These are phyloP conservation scores for Cinara cedri DNA, from an alignment of 2,888 invertebrate species.

Conservation along the genomic window DNA sequence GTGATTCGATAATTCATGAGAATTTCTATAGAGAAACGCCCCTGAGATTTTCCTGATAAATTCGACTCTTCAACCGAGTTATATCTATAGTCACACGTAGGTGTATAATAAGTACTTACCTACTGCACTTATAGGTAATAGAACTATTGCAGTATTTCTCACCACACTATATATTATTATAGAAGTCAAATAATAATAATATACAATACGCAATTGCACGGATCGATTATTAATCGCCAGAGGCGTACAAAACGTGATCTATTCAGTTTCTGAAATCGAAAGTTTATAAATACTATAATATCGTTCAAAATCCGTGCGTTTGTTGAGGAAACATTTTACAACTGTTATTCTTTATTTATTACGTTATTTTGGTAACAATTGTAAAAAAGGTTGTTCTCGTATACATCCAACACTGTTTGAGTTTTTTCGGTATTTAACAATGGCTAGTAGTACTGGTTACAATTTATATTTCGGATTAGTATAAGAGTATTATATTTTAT, in stretches of 20 bases:
- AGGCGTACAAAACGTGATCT: not conserved
- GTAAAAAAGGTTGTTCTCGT: too few species aligned
- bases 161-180: slow-evolving; percentile 15
- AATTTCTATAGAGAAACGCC: not conserved
- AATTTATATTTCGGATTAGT: too few species aligned
- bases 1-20: not conserved
- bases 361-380: too few species aligned
- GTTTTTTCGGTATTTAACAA: too few species aligned
- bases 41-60: not conserved
- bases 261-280: not conserved
- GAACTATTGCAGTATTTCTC: slow-evolving; percentile 22
- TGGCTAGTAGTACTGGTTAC: too few species aligned
- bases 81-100: not conserved
- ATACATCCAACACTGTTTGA: too few species aligned
- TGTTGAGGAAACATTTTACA: not conserved
- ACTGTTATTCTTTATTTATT: too few species aligned
- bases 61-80: not conserved
- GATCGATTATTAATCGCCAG: slow-evolving; percentile 1
- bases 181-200: not conserved
- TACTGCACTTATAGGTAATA: too few species aligned
- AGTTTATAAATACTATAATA: not conserved
- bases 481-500: too few species aligned
- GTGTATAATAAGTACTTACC: too few species aligned
- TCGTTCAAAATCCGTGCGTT: not conserved
- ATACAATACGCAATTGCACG: not conserved